Evolutionary conservation across 2,888 invertebrate species (phyloP), one percentile per base, ranked within the genome.

Genomic region (Platycheirus rosarum): DNA sequence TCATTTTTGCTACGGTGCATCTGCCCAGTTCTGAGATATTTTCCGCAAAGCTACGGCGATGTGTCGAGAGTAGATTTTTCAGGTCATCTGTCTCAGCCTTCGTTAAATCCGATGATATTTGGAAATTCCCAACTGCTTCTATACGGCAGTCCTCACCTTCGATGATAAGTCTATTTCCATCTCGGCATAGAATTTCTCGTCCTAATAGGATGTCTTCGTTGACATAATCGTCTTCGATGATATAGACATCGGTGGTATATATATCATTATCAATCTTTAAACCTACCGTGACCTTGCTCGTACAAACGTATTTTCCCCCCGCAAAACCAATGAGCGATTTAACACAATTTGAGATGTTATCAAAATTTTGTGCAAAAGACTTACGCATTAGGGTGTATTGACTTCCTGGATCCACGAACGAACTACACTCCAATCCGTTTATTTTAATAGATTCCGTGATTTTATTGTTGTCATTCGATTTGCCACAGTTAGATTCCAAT

Each of bases 341-440:
- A 5, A 3, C 8, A 32, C 29, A 32, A 32, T 32, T 32, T 3
- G 29, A 32, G 8, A 32, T 32, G 8, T 32, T 32, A 7, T 32
- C 8, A 32, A 32, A 32, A 32, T 32, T 32, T 32, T 32, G 3
- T 23, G 23, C 2, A 6, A 23, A 23, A 23, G 23, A 23, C 23
- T 23, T 23, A 23, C 23, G 23, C 23, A 23, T 23, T 23, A 23
- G 23, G 23, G 23, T 23, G 23, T 23, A 23, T 23, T 23, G 35
- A 16, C 16, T 80, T 70, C 8, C n/a, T n/a, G 80, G 75, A 14
- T 75, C 74, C n/a, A n/a, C n/a, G n/a, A n/a, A n/a, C n/a, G n/a
- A n/a, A n/a, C n/a, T n/a, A n/a, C n/a, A n/a, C n/a, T n/a, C n/a
- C n/a, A n/a, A n/a, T n/a, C n/a, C n/a, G n/a, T n/a, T n/a, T n/a